A percentile compares a stretch with the other conserved stretches of the same genome.
These are phyloP conservation scores for Lacanobia oleracea DNA, from an alignment of 2,888 invertebrate genomes.

Conservation along the genomic window DNA sequence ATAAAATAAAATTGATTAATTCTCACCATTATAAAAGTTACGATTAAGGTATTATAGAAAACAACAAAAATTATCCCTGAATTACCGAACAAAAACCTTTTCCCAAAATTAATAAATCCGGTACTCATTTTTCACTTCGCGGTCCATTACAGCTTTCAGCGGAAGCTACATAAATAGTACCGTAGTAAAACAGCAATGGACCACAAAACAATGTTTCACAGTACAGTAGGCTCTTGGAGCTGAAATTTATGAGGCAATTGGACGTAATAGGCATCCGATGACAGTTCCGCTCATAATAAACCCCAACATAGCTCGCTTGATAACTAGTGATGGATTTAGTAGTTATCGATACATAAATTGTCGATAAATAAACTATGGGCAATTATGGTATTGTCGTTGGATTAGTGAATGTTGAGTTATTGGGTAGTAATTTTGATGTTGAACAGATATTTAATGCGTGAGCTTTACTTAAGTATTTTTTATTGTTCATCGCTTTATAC, in stretches of 20 bases:
- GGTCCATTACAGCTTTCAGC: conserved; percentile 40
- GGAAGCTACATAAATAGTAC: conserved; percentile 45
- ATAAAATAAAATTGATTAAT: too few relatives aligned
- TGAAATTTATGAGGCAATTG: conserved; percentile 75
- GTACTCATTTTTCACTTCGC: conserved; percentile 35
- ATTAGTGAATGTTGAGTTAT: conserved; percentile 5
- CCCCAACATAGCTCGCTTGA: conserved; percentile 69
- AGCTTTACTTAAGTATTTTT: background rate
- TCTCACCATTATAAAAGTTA: too few relatives aligned
- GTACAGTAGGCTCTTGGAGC: conserved; percentile 65
- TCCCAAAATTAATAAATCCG: conserved; percentile 31
- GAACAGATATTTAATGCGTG: background rate
- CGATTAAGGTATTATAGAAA: background rate
- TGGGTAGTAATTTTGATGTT: conserved; percentile 11
- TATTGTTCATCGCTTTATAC: too few relatives aligned
- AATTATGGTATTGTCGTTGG: conserved; percentile 21
- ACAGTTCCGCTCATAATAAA: conserved; percentile 78
- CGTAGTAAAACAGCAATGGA: conserved; percentile 49
- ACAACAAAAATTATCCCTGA: background rate
- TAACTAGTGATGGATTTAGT: conserved; percentile 64
- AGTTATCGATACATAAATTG: conserved; percentile 56
- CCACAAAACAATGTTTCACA: conserved; percentile 62
- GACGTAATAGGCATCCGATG: conserved; percentile 77
- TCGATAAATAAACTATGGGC: conserved; percentile 51
- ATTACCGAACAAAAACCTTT: background rate